Base-by-base conservation (phyloP, 2,113 vertebrate genomes). In the Pterocles gutturalis region DNA sequence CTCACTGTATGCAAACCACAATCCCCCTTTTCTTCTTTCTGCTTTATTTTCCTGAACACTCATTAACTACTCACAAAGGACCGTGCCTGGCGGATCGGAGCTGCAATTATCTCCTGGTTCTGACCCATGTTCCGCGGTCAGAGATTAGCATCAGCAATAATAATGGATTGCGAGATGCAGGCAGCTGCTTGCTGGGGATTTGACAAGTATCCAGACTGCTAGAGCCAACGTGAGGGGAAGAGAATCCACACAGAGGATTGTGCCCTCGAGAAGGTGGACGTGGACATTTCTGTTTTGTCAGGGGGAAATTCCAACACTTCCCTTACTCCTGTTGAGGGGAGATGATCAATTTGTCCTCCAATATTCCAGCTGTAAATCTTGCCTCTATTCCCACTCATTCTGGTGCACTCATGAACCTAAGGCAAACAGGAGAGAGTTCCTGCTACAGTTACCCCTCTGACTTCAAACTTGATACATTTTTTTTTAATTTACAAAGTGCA, bases 21-120 rank as follows among this genome's bases (percentile, higher is more conserved):
- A 95, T 95, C 94, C 91, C 58, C 72, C 89, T 97, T 97, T 97
- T 97, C 94, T 97, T 93, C 95, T 93, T 90, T 89, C 97, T 95
- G 87, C 87, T 97, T 97, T 97, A 97, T 96, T 98, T 98, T 98
- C 83, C 89, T 95, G 93, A 97, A 97, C 85, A 96, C 94, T 98
- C 97, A 97, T 97, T 97, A 97, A 96, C 86, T 96, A 83, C 95
- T 98, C 97, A 98, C 96, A 98, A 97, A 98, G 97, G 94, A 94
- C 94, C 62, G 89, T 96, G 96, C 90, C 94, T 97, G 96, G 83
- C 80, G 76, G 91, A 98, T 86, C 49, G 66, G 96, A 97, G 90
- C 95, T 98, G 88, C 95, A 97, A 95, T 98, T 98, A 98, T 97
- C 96, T 98, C 94, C 94, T 92, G 90, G 90, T 96, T 97, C 94